These are phyloP conservation scores for Ephestia elutella DNA, from an alignment of 1,140 invertebrate species.

Conservation along the genomic window DNA sequence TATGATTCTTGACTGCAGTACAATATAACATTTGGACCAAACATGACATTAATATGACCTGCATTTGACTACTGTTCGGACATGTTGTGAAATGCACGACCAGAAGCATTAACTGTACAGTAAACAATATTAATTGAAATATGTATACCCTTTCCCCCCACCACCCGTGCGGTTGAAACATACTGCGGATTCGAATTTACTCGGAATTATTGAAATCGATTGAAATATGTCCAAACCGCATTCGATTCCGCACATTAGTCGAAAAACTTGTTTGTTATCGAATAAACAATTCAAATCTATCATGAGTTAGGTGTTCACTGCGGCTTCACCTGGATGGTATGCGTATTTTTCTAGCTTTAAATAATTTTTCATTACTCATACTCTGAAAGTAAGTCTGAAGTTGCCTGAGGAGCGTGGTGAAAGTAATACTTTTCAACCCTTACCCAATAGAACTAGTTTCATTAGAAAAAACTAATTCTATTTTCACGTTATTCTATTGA, in stretches of 20 bases:
- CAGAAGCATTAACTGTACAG: background rate
- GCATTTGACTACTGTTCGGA: background rate
- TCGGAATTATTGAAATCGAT: conserved; percentile 15
- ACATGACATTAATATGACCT: background rate
- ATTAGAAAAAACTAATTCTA: too few relatives aligned
- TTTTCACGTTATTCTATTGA: too few relatives aligned
- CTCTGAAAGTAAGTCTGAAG: too few relatives aligned
- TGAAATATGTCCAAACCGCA: conserved; percentile 14
- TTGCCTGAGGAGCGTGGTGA: too few relatives aligned
- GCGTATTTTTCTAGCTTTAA: too few relatives aligned
- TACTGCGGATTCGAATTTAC: background rate
- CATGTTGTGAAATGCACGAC: background rate
- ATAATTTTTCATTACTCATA: too few relatives aligned
- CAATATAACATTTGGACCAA: too few relatives aligned
- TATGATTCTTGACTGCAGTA: too few relatives aligned
- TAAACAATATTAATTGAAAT: conserved; percentile 5
- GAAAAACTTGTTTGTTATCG: background rate
- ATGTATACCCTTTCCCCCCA: background rate
- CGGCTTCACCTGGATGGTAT: too few relatives aligned
- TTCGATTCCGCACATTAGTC: background rate
- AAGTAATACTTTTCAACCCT: too few relatives aligned
- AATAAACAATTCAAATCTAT: background rate
- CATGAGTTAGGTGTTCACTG: too few relatives aligned
- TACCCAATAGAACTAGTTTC: too few relatives aligned
- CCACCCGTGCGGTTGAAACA: background rate